These are phyloP conservation scores for Gymnopithys bicolor DNA, from an alignment of 2,797 vertebrate species.

Conservation along the genomic window DNA sequence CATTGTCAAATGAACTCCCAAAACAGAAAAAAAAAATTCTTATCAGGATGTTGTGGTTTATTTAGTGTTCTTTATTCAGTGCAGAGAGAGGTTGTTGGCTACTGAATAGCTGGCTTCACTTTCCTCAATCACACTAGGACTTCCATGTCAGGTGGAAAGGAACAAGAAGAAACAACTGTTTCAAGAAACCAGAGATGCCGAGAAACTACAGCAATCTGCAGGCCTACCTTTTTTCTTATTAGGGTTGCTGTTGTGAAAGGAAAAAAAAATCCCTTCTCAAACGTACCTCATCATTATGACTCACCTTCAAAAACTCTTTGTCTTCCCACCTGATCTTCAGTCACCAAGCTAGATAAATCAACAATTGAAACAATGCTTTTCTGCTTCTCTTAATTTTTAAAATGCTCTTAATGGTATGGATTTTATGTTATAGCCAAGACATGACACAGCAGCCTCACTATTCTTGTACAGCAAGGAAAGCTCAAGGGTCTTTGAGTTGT, in stretches of 20 bases:
- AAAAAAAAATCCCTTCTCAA: not conserved
- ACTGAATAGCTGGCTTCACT: not conserved
- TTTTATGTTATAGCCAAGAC: not conserved
- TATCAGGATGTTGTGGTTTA: not conserved
- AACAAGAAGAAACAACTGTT: constrained; percentile 51
- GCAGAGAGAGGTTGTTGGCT: not conserved
- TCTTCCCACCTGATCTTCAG: constrained; percentile 13
- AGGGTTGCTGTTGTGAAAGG: not conserved
- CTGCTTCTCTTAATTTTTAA: not conserved
- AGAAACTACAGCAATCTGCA: not conserved
- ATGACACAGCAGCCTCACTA: not conserved
- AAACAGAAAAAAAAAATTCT: not conserved
- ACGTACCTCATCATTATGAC: not conserved
- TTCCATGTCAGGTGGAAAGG: constrained; percentile 15
- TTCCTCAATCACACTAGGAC: not conserved
- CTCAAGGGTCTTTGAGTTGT: not conserved
- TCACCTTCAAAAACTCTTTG: constrained; percentile 6
- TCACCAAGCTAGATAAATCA: constrained; percentile 10
- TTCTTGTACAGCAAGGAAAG: not conserved
- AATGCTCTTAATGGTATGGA: not conserved
- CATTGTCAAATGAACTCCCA: not conserved
- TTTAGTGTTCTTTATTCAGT: not conserved
- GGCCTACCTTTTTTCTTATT: not conserved
- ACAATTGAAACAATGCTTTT: not conserved
- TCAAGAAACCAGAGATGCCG: not conserved